A percentile compares a stretch with the other conserved stretches of the same genome.
These are phyloP conservation scores for Laticauda laticaudata DNA, from an alignment of 2,113 vertebrate species.

Conservation along the genomic window DNA sequence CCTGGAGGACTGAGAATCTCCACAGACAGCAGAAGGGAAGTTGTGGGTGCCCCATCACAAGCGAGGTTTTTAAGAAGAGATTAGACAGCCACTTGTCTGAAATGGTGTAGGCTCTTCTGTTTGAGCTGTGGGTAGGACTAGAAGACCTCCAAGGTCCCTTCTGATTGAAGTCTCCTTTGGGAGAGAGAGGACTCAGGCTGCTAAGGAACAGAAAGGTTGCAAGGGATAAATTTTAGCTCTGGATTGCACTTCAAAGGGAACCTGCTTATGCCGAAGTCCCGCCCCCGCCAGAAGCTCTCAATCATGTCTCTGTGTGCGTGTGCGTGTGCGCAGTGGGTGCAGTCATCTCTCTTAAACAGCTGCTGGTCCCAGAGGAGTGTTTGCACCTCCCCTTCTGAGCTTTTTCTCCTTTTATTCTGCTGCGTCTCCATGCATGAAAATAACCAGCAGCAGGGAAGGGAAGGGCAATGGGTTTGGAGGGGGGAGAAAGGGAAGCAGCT, in stretches of 20 bases:
- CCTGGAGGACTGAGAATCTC: too few species aligned
- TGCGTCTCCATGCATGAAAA: constrained; percentile 56
- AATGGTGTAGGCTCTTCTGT: neutral
- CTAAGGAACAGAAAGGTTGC: constrained; percentile 1
- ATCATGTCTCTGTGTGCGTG: neutral
- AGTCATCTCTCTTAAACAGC: neutral
- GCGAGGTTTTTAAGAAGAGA: too few species aligned
- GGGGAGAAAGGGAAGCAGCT: constrained; percentile 2
- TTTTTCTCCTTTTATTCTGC: constrained; percentile 24
- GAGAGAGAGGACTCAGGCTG: constrained; percentile 10
- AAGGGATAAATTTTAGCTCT: constrained; percentile 43
- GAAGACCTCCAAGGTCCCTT: neutral
- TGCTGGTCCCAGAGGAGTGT: constrained; percentile 17
- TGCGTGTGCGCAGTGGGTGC: neutral
- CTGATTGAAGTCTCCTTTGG: neutral
- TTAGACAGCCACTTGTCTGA: too few species aligned
- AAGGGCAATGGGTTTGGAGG: neutral
- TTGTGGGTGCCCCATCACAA: too few species aligned
- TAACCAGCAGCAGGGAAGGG: constrained; percentile 32
- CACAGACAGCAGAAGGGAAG: too few species aligned
- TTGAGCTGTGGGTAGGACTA: neutral
- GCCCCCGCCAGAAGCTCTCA: neutral
- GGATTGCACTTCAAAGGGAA: constrained; percentile 53
- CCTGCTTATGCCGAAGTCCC: constrained; percentile 48
- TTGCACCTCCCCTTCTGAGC: constrained; percentile 38